phyloP scores from a whole-genome alignment of 2,888 invertebrate species.

The Synanthedon tipuliformis region DNA sequence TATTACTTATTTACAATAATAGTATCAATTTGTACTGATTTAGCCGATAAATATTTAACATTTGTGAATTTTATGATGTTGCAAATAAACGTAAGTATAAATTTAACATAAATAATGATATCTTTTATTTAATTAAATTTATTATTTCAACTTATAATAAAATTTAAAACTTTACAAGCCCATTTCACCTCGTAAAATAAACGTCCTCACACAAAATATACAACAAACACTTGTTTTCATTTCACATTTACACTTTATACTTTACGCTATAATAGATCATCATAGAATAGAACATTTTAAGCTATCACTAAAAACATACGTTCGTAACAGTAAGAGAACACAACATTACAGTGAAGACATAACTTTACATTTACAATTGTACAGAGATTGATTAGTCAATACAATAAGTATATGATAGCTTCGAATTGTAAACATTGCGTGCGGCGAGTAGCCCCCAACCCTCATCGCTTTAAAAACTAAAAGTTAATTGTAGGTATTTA shows the following conservation, averaged over 20 bases:
- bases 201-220: conserved; percentile 1
- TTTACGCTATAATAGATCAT: no score
- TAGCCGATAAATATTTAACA: conserved; percentile 39
- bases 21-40: conserved; percentile 59
- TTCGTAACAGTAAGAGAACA: conserved; percentile 19
- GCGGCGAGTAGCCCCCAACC: no score
- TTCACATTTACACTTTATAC: no score
- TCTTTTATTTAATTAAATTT: not conserved
- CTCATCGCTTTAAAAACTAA: not conserved
- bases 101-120: not conserved
- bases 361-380: conserved; percentile 10
- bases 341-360: conserved; percentile 19
- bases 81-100: not conserved
- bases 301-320: no score
- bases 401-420: no score
- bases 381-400: conserved; percentile 23
- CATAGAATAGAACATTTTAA: no score
- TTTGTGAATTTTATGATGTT: no score
- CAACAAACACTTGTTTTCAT: no score
- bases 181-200: conserved; percentile 16
- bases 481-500: conserved; percentile 16
- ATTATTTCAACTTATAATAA: no score
- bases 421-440: not conserved
- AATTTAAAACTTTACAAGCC: conserved; percentile 2
- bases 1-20: conserved; percentile 38